Evolutionary conservation across 2,888 invertebrate species (phyloP).

Genomic region (Stegana nigrithorax): DNA sequence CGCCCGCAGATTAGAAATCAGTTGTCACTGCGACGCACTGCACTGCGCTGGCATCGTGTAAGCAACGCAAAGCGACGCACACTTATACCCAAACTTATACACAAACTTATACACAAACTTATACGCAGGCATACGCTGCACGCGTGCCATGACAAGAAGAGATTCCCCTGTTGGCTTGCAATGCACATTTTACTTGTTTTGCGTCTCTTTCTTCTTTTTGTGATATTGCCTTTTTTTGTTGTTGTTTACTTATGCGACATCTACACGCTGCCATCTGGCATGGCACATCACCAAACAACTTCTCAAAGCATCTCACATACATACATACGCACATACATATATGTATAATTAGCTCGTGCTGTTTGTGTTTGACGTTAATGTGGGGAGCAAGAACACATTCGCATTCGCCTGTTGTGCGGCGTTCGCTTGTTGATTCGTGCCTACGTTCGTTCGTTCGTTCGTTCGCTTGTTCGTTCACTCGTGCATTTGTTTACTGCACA

Average conservation of each 20-base stretch:
- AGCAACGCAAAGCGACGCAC: too few relatives aligned
- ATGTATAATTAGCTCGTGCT: not conserved
- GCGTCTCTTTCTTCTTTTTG: not conserved
- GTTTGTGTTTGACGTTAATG: too few relatives aligned
- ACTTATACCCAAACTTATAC: too few relatives aligned
- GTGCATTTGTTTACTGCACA: not conserved
- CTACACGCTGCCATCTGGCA: constrained; percentile 48
- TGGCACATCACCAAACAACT: constrained; percentile 48
- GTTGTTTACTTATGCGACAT: constrained; percentile 27
- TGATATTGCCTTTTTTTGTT: constrained; percentile 13
- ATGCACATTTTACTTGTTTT: not conserved
- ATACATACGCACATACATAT: constrained; percentile 4
- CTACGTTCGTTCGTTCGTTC: too few relatives aligned
- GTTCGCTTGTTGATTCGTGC: too few relatives aligned
- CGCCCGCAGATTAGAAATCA: constrained; percentile 2
- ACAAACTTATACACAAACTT: not conserved
- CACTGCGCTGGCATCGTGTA: too few relatives aligned
- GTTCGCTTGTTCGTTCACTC: too few relatives aligned
- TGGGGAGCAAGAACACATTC: too few relatives aligned
- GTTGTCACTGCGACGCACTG: too few relatives aligned
- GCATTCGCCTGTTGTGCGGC: too few relatives aligned
- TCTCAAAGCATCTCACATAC: not conserved
- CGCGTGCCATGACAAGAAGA: not conserved
- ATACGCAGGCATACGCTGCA: not conserved
- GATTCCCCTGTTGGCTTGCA: not conserved